Base-by-base conservation (phyloP, 2,113 vertebrate genomes). In the Etia nguti region DNA sequence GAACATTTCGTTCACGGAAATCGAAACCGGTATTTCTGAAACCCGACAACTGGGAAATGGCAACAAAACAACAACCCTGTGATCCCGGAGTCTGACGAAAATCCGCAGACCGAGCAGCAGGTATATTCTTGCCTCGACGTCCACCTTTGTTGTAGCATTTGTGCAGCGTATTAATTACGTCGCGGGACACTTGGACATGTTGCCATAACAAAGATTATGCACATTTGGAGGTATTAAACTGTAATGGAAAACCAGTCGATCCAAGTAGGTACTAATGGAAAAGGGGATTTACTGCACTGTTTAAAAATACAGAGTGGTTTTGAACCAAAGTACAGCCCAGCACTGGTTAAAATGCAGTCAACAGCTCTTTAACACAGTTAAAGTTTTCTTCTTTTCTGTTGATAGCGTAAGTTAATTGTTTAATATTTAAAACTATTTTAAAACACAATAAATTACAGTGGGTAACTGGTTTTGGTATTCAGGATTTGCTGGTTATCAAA, bases 11-110 rank as follows among this genome's bases (percentile, higher is more conserved):
- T 36, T 65, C 31, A 36, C 6, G 2, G 31, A 36, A 62, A 62
- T 20, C 31, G 20, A 62, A 62, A 62, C 59, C 0, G 0, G 29
- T 16, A 2, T 0, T 62, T 36, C 6, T 34, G 29, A 60, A 62
- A 62, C 31, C 3, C 15, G 0, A 62, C 29, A 3, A 62, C 5
- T 20, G 2, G 59, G 18, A 0, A 62, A 36, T 36, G 31, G 18
- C 59, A 34, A 62, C 59, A 62, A 62, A 62, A 62, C n/a, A 62
- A 36, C 59, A 36, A n/a, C 59, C 11, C 16, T 0, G 16, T 34
- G 59, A 62, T 62, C 29, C 0, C 29, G 6, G 6, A 36, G 9
- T 62, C 18, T 7, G 59, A 36, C 18, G 10, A 20, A 62, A 20
- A 36, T 36, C 6, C 31, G 36, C 59, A 62, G 59, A 62, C 59